Evolutionary conservation across 2,797 vertebrate genomes (phyloP), one percentile per base, ranked within the genome.

Genomic region (Pseudochirops corinnae): DNA sequence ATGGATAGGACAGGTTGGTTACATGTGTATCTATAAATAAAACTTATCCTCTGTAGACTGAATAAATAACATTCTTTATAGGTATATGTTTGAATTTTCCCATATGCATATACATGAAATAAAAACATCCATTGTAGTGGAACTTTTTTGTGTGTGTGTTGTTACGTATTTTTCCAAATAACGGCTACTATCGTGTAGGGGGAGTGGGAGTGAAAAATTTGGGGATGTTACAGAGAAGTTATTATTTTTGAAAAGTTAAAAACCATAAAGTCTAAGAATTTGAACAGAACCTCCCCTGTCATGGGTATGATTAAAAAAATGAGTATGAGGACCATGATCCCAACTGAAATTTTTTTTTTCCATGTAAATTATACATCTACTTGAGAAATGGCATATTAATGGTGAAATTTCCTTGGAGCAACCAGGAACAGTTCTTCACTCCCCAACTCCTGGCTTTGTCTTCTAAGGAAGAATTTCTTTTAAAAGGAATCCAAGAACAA

Each of bases 381-480:
- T 24, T 92, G 11, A 33, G 62, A 5, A 2, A 94, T 31, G 93
- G 21, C 62, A 58, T 53, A 92, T 90, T 5, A 24, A 7, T 26
- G n/a, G 52, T 58, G 53, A 90, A 95, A 91, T 92, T 94, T 4
- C 14, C 93, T 91, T 90, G 53, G 6, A 33, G 33, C 28, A 0
- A 91, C 2, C 33, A 90, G 53, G 16, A 57, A 93, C 1, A 46
- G 33, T 95, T 53, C 57, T 21, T 94, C 1, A n/a, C 21, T 94
- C 55, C 28, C n/a, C 18, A 39, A 3, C 67, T 24, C n/a, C 0
- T 21, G 58, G 13, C 11, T 58, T 94, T 94, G 67, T 94, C 39
- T 94, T 95, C 2, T 39, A 31, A 55, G 12, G 55, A 26, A 94
- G 39, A 82, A 58, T 95, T 94, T 93, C n/a, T 31, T 2, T 56